These are phyloP conservation scores for Ormyrus rosae DNA, from an alignment of 2,888 invertebrate species.

Conservation along the genomic window DNA sequence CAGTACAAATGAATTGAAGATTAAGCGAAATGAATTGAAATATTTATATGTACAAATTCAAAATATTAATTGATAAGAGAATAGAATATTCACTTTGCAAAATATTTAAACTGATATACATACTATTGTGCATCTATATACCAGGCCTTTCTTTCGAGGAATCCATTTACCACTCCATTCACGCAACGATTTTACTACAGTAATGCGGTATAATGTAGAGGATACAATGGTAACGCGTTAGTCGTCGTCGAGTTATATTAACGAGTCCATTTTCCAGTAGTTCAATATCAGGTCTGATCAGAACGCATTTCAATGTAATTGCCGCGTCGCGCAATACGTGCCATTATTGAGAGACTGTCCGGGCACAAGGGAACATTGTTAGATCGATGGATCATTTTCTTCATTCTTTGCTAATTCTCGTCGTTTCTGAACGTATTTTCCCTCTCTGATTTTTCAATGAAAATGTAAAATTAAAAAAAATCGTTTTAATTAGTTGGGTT, in stretches of 20 bases:
- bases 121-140: background rate
- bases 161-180: constrained; percentile 34
- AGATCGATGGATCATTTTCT: constrained; percentile 27
- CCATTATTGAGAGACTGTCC: background rate
- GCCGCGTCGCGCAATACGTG: constrained; percentile 32
- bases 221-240: constrained; percentile 41
- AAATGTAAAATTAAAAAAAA: background rate
- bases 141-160: constrained; percentile 25
- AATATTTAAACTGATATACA: background rate
- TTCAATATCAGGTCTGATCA: constrained; percentile 49
- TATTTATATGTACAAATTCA: too few species aligned
- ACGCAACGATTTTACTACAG: constrained; percentile 15
- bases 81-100: too few species aligned
- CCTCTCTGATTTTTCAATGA: background rate
- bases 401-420: constrained; percentile 34
- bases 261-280: constrained; percentile 49
- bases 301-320: constrained; percentile 53
- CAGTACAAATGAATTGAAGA: too few species aligned
- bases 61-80: too few species aligned
- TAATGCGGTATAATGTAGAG: constrained; percentile 16
- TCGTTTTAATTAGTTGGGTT: too few species aligned
- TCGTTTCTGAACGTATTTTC: background rate
- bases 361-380: constrained; percentile 26
- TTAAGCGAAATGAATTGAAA: too few species aligned
- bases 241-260: constrained; percentile 46